Percentiles rank a stretch among this genome's conserved stretches.
These are phyloP conservation scores for Ceryle rudis DNA, from an alignment of 2,797 vertebrate species.

Conservation along the genomic window DNA sequence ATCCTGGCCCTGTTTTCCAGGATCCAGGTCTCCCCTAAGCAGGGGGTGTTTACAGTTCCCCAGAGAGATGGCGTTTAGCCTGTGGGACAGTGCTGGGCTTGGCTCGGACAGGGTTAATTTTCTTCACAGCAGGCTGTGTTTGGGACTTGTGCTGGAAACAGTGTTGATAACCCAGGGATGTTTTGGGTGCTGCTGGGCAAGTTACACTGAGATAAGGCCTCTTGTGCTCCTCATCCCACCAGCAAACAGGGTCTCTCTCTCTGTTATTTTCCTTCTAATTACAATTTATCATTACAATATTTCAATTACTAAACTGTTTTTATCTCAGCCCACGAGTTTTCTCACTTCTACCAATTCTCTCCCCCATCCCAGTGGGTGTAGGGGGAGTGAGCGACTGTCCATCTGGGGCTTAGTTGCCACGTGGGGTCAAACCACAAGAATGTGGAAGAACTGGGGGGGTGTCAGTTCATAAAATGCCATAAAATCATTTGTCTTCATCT, in stretches of 20 bases:
- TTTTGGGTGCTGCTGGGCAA: too few species aligned
- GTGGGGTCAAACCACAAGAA: background rate
- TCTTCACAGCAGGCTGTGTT: background rate
- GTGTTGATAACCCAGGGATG: too few species aligned
- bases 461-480: background rate
- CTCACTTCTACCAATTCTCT: too few species aligned
- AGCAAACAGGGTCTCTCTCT: too few species aligned
- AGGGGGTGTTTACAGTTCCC: background rate
- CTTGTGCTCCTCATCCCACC: background rate
- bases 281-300: too few species aligned
- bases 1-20: background rate
- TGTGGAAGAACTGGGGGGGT: rapidly evolving
- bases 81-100: background rate
- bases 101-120: rapidly evolving
- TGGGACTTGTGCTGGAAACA: too few species aligned
- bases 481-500: background rate
- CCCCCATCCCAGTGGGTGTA: too few species aligned
- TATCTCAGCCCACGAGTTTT: too few species aligned
- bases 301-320: too few species aligned
- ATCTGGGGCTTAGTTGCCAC: rapidly evolving
- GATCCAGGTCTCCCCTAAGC: background rate
- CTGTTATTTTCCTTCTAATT: too few species aligned
- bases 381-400: rapidly evolving
- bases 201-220: too few species aligned
- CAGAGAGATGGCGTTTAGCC: background rate